Evolutionary conservation across 2,888 invertebrate genomes (phyloP), one percentile per base, ranked within the genome.

Genomic region (Athripsodes cinereus): DNA sequence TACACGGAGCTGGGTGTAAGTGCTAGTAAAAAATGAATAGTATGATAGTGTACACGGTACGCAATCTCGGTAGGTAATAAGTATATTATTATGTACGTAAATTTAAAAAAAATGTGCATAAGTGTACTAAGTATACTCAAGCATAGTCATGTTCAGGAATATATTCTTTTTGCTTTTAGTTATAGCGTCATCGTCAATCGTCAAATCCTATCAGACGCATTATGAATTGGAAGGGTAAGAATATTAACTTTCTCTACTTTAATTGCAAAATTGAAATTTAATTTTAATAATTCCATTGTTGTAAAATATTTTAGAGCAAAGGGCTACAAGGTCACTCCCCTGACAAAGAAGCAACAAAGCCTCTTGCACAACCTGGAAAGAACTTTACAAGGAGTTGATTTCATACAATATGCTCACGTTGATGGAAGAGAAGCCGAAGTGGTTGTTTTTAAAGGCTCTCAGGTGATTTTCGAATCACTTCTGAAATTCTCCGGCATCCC

Each of bases 361-460:
- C 59, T 68, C 0, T 62, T 78, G 16, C 65, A 65, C 0, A 55
- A 65, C 1, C 53, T 74, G 22, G 62, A 66, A 11, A 64, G 66
- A 1, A 31, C 64, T 2, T 57, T 65, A 19, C 55, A 64, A 18
- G 64, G 67, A 54, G 64, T 68, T 47, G 71, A 72, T 62, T 68
- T 71, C 58, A 71, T 71, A 71, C 63, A 74, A 5, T 68, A 70
- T 47, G 66, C 69, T 13, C 72, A 73, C 2, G 62, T 66, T 20
- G 35, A 70, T 2, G 67, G 66, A 1, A 69, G 73, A 0, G 72
- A 75, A 40, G 74, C 74, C 6, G 68, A 75, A 1, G 69, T 76
- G 1, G 70, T 80, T 59, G 79, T 79, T 3, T 68, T 70, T 22
- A 76, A 79, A 1, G 52, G 69, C 16, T 62, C 69, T 10, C 71